Percentiles rank a stretch among this genome's conserved stretches.
phyloP scores from a whole-genome alignment of 2,113 vertebrate genomes.

The Eulemur rufifrons region DNA sequence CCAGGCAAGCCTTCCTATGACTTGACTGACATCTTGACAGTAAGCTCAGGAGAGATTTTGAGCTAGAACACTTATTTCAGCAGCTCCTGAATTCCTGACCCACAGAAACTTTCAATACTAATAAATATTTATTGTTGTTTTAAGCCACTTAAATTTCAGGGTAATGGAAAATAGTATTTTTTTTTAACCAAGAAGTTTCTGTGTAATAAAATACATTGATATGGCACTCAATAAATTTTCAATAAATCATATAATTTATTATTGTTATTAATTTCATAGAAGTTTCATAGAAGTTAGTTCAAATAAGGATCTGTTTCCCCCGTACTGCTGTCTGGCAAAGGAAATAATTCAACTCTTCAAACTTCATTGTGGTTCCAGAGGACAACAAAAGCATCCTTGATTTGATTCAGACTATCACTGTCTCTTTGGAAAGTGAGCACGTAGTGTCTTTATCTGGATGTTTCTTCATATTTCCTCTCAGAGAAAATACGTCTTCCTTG shows the following conservation, averaged over 20 bases:
- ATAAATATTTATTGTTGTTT: background rate
- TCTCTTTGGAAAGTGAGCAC: background rate
- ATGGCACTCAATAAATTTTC: background rate
- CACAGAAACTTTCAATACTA: background rate
- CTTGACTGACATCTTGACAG: background rate
- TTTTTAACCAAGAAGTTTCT: background rate
- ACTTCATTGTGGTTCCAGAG: background rate
- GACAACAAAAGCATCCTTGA: background rate
- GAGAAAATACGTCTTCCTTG: background rate
- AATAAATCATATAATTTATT: background rate
- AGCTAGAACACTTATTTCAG: background rate
- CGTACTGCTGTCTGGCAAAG: background rate
- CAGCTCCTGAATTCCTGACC: background rate
- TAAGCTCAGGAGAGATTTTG: background rate
- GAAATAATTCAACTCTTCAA: background rate
- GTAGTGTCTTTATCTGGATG: background rate
- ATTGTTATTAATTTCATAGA: background rate
- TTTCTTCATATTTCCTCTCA: background rate
- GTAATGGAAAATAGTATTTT: background rate
- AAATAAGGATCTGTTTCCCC: background rate
- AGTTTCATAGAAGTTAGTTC: background rate
- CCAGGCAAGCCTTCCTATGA: background rate
- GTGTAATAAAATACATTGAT: background rate
- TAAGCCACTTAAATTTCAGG: background rate
- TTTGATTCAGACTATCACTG: slow-evolving; percentile 1